Evolutionary conservation across 2,888 invertebrate genomes (phyloP), one percentile per base, ranked within the genome.

Genomic region (Tinea trinotella): DNA sequence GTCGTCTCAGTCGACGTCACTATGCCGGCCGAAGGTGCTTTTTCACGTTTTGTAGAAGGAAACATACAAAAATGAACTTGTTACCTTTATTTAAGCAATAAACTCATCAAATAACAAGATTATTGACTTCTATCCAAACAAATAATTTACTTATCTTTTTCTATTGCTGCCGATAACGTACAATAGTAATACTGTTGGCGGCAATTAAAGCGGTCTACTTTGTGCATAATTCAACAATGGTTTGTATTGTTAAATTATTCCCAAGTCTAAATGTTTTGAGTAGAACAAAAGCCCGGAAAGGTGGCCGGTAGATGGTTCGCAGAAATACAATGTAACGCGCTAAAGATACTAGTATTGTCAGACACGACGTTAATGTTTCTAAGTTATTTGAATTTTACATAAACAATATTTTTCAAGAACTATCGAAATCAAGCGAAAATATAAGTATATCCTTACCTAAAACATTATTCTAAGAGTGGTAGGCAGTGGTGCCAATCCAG

Each of bases 71-170:
- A n/a, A n/a, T n/a, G n/a, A n/a, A n/a, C n/a, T n/a, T 30, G 30
- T 30, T n/a, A 30, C 30, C 22, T 30, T 30, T 30, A 30, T 30
- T 30, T 7, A 7, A 30, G 13, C 2, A 12, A 40, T 40, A 13
- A 40, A 40, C 12, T 40, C 40, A 6, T 40, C 40, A 46, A 46
- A 46, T 46, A 46, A 46, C 46, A 46, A 19, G 46, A 46, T 46
- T 46, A 46, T 40, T 40, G 40, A 40, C 40, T 13, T 40, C 2
- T 19, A 46, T 19, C 7, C 19, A 46, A 19, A 19, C 46, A 46
- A 46, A 46, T 46, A 46, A 46, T 46, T 46, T 46, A 46, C 46
- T 46, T 46, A 46, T 46, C 46, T 46, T 18, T 17, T n/a, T 19
- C 46, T n/a, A 19, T 46, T 17, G 46, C 46, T 46, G 19, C 7